Evolutionary conservation across 2,888 invertebrate species (phyloP), one percentile per base, ranked within the genome.

Genomic region (Mesopsocus fuscifrons): DNA sequence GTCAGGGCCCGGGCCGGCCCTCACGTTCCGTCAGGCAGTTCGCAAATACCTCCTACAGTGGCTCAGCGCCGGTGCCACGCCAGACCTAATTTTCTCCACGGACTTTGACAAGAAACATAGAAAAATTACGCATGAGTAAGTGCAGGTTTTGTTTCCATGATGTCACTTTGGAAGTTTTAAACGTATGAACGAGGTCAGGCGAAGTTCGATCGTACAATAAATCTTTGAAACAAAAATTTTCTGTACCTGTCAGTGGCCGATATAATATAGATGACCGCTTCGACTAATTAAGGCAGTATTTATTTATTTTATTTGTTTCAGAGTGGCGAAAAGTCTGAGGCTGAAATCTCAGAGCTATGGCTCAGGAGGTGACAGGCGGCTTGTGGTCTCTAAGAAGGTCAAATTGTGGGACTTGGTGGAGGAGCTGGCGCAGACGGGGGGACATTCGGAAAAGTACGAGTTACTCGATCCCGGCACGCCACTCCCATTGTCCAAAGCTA

Each of bases 101-200:
- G 71, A 74, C 44, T 78, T 78, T 55, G 63, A 64, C 1, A 74
- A 72, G 49, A 74, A 74, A 1, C 77, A 78, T 52, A 60, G 78
- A 17, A 71, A 69, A 1, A 47, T 59, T 1, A 58, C 78, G 43
- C 78, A 78, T 52, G 60, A 64, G 62, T 70, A 58, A 55, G 55
- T 48, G 43, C 21, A 13, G 38, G 4, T 41, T 42, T 42, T 45
- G 2, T 3, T 33, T 31, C 9, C 2, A 9, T 38, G 2, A 40
- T 11, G 2, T 11, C 15, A 6, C 11, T 18, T 18, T 18, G 13
- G 23, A 41, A 31, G 43, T 18, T 13, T 38, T 46, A 32, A 11
- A 4, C 30, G 41, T n/a, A 41, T n/a, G n/a, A n/a, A n/a, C n/a
- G n/a, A n/a, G n/a, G n/a, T n/a, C n/a, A n/a, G n/a, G n/a, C n/a